Base-by-base conservation (phyloP, 2,888 invertebrate genomes). In the Branchipolynoe longqiensis region DNA sequence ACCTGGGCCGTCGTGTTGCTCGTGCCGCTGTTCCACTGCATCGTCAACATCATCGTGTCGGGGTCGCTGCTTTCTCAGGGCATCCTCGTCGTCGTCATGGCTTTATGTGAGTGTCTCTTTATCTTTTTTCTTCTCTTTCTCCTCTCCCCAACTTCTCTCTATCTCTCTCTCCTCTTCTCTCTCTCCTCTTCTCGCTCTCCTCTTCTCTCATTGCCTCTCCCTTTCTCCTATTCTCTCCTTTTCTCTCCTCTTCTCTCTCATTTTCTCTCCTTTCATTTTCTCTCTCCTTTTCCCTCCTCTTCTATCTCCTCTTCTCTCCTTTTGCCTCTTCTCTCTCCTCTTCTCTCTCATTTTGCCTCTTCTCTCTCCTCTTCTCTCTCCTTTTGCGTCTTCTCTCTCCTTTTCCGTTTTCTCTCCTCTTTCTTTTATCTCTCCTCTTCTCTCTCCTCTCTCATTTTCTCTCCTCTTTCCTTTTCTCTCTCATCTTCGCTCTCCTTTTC, bases 61-160 rank as follows among this genome's bases (percentile, higher is more conserved):
- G 97, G 97, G 25, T 96, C 96, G 88, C 94, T 96, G 18, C 90
- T 96, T 40, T 96, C 96, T 92, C 95, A 96, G 92, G 95, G 95
- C 8, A 95, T 96, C 91, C 96, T 95, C 88, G 94, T 95, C 91
- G 95, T 95, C 87, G 95, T 97, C 89, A 95, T 97, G 90, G 94
- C 95, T 89, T 95, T 96, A 91, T 96, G 97, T 98, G 95, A 96
- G 97, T 96, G 36, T 28, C n/a, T 4, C 4, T 58, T 58, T 8
- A 58, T 4, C 4, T 58, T n/a, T 58, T 58, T 58, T n/a, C 58
- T 4, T 8, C 25, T 58, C 4, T 8, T n/a, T 8, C 58, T 8
- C 22, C n/a, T 4, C 25, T 14, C 4, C 4, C 12, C 14, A 58
- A 58, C 14, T 8, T n/a, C n/a, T 4, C n/a, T 12, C 8, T 48